These are phyloP conservation scores for Hydrophis major DNA, from an alignment of 2,797 vertebrate species.

Conservation along the genomic window DNA sequence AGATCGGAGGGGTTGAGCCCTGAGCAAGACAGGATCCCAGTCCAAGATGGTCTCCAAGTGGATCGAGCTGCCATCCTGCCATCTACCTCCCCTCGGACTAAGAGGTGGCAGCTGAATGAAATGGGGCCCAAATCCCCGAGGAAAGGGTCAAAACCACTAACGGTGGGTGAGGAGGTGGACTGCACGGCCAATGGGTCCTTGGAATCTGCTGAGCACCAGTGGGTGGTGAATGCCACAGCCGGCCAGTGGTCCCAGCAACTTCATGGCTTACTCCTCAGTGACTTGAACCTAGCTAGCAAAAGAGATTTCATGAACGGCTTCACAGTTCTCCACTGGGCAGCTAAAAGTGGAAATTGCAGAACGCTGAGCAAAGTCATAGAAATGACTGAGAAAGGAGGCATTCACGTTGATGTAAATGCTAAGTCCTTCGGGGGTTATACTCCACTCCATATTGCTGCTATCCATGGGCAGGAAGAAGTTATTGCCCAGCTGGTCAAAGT, in stretches of 20 bases:
- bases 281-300: conserved; percentile 81
- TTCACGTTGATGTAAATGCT: conserved; percentile 76
- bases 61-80: not conserved
- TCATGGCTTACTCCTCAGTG: conserved; percentile 81
- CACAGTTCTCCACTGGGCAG: conserved; percentile 92
- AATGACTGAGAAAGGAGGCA: conserved; percentile 66
- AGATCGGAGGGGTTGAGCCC: conserved; percentile 56
- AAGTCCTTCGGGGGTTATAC: conserved; percentile 87
- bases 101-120: conserved; percentile 63
- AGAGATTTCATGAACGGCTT: conserved; percentile 91
- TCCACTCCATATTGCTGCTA: conserved; percentile 86
- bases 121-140: conserved; percentile 56
- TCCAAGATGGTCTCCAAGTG: conserved; percentile 30
- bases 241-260: conserved; percentile 86
- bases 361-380: conserved; percentile 82
- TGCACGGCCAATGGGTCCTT: conserved; percentile 68
- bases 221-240: conserved; percentile 79
- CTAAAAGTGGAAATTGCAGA: conserved; percentile 82
- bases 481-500: conserved; percentile 76
- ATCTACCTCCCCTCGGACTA: conserved; percentile 20
- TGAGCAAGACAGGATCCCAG: conserved; percentile 47
- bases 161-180: conserved; percentile 69
- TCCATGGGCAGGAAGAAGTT: conserved; percentile 79
- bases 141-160: conserved; percentile 66
- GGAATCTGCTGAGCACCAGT: conserved; percentile 83